Evolutionary conservation across 2,888 invertebrate genomes (phyloP).

Genomic region (Watsonalla binaria): DNA sequence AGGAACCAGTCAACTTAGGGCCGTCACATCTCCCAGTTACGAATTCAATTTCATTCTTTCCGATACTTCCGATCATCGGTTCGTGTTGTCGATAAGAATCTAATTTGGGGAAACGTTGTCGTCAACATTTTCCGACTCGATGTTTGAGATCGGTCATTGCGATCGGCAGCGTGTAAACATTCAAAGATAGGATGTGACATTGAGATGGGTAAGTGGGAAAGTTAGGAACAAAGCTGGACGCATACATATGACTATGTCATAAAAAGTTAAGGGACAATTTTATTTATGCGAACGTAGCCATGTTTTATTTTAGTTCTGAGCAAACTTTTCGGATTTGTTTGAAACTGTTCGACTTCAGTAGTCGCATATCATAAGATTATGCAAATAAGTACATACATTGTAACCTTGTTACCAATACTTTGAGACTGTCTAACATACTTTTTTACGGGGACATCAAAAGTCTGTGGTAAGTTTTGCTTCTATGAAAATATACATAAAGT

Average conservation of each 20-base stretch:
- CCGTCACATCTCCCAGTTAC: slow-evolving; percentile 33
- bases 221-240: slow-evolving; percentile 9
- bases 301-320: background rate
- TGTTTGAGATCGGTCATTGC: slow-evolving; percentile 22
- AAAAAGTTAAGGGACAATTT: slow-evolving; percentile 18
- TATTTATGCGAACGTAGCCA: background rate
- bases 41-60: slow-evolving; percentile 52
- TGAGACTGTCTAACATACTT: background rate
- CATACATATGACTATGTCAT: slow-evolving; percentile 21
- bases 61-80: slow-evolving; percentile 52
- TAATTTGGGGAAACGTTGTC: slow-evolving; percentile 44
- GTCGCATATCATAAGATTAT: background rate
- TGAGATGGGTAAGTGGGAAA: slow-evolving; percentile 27
- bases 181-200: slow-evolving; percentile 24
- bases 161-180: slow-evolving; percentile 12
- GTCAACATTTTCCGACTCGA: slow-evolving; percentile 47
- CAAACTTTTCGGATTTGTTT: background rate
- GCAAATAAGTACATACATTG: background rate
- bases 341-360: background rate
- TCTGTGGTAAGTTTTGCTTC: background rate
- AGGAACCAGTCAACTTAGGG: slow-evolving; percentile 10
- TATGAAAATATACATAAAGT: background rate
- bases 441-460: background rate
- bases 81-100: slow-evolving; percentile 49
- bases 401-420: background rate